Conservation (phyloP, 37 sponge, comb jelly and placozoan species). For the Cladorhizidae sp. region DNA sequence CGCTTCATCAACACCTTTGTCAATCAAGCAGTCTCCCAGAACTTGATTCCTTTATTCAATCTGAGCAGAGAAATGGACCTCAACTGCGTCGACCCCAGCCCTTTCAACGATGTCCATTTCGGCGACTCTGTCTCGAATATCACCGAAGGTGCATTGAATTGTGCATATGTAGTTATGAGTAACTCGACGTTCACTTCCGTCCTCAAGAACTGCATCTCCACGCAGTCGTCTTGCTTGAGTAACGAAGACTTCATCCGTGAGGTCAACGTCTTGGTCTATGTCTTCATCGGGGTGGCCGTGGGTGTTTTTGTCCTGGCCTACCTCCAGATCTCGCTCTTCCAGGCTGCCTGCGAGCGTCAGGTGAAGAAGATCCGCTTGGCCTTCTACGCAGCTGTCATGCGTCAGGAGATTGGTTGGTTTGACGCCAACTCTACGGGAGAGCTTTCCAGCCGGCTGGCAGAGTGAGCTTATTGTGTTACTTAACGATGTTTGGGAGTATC, state of each 20-base stretch:
- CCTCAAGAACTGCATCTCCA: not conserved
- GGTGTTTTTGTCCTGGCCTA: conserved; percentile 43
- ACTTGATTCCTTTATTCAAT: not conserved
- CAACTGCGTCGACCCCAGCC: not conserved
- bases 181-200: not conserved
- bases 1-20: conserved; percentile 53
- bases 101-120: not conserved
- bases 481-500: too few relatives aligned
- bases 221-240: not conserved
- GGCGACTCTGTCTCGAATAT: not conserved
- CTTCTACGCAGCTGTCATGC: conserved; percentile 64
- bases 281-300: conserved; percentile 42
- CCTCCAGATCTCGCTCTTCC: conserved; percentile 66
- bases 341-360: conserved; percentile 66
- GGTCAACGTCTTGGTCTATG: conserved; percentile 15
- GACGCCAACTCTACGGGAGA: conserved; percentile 79
- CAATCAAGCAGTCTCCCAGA: conserved; percentile 19
- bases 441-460: conserved; percentile 59
- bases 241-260: conserved; percentile 1
- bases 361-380: conserved; percentile 62
- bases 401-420: conserved; percentile 90
- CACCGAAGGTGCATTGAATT: not conserved
- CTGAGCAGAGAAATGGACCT: not conserved
- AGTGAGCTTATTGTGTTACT: too few relatives aligned
- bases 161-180: not conserved